phyloP scores from a whole-genome alignment of 2,113 vertebrate genomes.

The Smithornis capensis region DNA sequence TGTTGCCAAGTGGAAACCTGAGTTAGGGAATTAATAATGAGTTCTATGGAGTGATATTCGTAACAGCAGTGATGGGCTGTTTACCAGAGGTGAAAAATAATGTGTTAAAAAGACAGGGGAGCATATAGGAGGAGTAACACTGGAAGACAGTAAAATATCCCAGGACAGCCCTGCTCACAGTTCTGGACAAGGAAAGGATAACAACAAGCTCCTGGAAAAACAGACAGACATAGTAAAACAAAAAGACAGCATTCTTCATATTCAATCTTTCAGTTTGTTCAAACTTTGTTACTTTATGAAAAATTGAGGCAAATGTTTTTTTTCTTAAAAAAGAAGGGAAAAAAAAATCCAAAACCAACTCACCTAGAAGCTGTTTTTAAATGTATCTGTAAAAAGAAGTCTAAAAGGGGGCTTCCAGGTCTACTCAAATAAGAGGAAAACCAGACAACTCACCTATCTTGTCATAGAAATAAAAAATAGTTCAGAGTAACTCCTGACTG shows the following conservation, averaged over 20 bases:
- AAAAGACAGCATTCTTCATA: background rate
- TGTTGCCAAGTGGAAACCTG: background rate
- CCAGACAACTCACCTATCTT: background rate
- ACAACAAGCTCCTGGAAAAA: background rate
- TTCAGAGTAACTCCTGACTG: background rate
- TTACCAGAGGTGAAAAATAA: background rate
- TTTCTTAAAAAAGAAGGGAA: background rate
- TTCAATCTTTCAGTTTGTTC: background rate
- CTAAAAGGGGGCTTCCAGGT: background rate
- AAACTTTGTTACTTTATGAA: background rate
- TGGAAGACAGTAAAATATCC: background rate
- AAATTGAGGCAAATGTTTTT: background rate
- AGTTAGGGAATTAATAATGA: background rate
- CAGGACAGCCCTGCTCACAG: background rate
- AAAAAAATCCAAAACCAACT: background rate
- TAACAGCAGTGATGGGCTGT: background rate
- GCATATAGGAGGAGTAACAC: background rate
- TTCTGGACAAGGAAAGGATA: background rate
- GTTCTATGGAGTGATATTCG: background rate
- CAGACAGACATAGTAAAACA: background rate
- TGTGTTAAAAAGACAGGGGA: background rate
- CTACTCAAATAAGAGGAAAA: background rate
- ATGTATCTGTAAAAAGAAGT: background rate
- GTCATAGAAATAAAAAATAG: background rate
- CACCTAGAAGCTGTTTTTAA: background rate